Conservation (phyloP, 2,797 vertebrate genomes). For the Sebastolobus altivelis region DNA sequence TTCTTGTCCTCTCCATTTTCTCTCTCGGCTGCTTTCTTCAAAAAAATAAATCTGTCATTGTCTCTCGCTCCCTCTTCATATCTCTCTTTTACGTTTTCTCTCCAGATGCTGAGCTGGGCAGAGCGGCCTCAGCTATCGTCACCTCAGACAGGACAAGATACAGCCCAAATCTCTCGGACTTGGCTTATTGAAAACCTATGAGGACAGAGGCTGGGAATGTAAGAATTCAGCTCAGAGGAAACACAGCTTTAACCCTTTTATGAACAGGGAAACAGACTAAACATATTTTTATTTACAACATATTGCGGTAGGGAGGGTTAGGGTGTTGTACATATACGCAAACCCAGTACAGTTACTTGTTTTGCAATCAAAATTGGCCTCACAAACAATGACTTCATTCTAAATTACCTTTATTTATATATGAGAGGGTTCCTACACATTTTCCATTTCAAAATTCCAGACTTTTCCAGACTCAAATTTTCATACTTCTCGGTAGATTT, state of each 20-base stretch:
- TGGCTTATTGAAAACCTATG: slow-evolving; percentile 41
- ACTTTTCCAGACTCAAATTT: no score
- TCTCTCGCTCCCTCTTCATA: slow-evolving; percentile 16
- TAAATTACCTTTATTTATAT: not conserved
- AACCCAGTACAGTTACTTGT: not conserved
- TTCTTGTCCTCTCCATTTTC: slow-evolving; percentile 21
- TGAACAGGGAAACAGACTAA: not conserved
- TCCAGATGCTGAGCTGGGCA: slow-evolving; percentile 64
- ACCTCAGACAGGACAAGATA: slow-evolving; percentile 60
- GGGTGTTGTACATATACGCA: not conserved
- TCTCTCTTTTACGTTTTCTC: slow-evolving; percentile 28
- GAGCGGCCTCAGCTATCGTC: slow-evolving; percentile 45
- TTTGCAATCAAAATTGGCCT: not conserved
- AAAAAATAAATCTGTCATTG: slow-evolving; percentile 26
- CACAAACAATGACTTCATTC: not conserved
- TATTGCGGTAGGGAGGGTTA: not conserved
- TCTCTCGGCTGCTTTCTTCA: slow-evolving; percentile 1
- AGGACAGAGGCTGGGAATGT: slow-evolving; percentile 59
- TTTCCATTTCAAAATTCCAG: no score
- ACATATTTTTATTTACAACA: not conserved
- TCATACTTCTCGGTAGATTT: no score
- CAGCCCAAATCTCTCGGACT: slow-evolving; percentile 52
- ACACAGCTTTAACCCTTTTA: slow-evolving; percentile 38
- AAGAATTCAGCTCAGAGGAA: slow-evolving; percentile 45
- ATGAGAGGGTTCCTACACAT: not conserved